Percentiles rank a stretch among this genome's conserved stretches.
phyloP scores from a whole-genome alignment of 2,797 vertebrate species.

The Arctocebus calabarensis region DNA sequence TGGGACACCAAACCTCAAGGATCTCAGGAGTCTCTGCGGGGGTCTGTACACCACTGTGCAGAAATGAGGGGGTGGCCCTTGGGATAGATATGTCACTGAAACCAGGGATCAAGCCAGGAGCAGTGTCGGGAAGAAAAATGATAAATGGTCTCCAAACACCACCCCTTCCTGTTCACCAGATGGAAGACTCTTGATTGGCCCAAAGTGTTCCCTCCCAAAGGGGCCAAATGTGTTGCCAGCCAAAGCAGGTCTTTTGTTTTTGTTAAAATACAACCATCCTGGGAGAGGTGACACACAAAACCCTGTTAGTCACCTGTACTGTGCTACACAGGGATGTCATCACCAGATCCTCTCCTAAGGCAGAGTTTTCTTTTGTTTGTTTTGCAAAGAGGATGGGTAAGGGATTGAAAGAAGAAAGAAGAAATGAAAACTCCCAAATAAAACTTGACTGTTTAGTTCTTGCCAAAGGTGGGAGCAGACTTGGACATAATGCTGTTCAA shows the following conservation, averaged over 20 bases:
- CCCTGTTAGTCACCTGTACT: rapidly evolving
- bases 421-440: background rate
- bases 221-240: background rate
- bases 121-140: background rate
- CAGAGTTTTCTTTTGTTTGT: background rate
- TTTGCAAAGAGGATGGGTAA: background rate
- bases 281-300: background rate
- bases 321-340: rapidly evolving
- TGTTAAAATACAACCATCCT: background rate
- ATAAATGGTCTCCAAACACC: background rate
- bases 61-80: too few relatives aligned
- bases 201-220: background rate
- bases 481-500: background rate
- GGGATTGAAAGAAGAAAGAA: background rate
- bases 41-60: background rate
- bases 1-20: background rate
- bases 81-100: background rate
- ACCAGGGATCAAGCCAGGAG: background rate
- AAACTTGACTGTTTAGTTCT: background rate
- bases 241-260: background rate
- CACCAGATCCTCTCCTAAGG: background rate
- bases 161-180: background rate
- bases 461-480: too few relatives aligned
- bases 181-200: background rate
- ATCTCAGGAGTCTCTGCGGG: background rate